Conservation (phyloP, 2,888 invertebrate genomes). For the Agrochola litura region DNA sequence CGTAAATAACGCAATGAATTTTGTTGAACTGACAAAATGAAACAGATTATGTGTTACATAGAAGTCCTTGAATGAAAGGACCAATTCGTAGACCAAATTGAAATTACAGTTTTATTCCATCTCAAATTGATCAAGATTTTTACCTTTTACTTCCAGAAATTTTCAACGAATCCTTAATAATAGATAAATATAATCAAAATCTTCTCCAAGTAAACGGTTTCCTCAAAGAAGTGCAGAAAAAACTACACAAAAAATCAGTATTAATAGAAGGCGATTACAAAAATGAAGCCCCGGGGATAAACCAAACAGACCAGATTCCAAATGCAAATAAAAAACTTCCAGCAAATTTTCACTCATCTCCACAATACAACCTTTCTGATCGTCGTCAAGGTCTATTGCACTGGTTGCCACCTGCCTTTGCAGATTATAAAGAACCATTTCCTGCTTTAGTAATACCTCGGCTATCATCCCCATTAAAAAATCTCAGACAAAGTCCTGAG, state of each 20-base stretch:
- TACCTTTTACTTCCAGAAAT: slow-evolving; percentile 19
- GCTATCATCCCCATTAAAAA: background rate
- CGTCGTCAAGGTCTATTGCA: too few relatives aligned
- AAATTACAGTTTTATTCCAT: background rate
- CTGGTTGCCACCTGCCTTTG: too few relatives aligned
- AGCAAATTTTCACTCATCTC: background rate
- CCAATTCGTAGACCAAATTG: background rate
- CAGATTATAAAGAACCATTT: background rate
- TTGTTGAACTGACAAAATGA: too few relatives aligned
- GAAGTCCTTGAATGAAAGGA: background rate
- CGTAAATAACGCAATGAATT: too few relatives aligned
- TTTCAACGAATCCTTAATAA: slow-evolving; percentile 23
- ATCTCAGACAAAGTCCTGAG: background rate
- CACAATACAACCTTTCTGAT: background rate
- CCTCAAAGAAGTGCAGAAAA: background rate
- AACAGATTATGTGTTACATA: too few relatives aligned
- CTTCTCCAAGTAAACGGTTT: background rate
- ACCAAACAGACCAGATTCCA: background rate
- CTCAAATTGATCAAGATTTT: background rate
- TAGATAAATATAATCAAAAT: background rate
- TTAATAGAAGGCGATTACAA: background rate
- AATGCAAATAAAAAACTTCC: background rate
- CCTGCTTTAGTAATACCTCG: too few relatives aligned
- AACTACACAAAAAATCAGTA: background rate
- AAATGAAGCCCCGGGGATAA: too few relatives aligned